phyloP scores from a whole-genome alignment of 2,888 invertebrate species.

The Parnassius apollo region DNA sequence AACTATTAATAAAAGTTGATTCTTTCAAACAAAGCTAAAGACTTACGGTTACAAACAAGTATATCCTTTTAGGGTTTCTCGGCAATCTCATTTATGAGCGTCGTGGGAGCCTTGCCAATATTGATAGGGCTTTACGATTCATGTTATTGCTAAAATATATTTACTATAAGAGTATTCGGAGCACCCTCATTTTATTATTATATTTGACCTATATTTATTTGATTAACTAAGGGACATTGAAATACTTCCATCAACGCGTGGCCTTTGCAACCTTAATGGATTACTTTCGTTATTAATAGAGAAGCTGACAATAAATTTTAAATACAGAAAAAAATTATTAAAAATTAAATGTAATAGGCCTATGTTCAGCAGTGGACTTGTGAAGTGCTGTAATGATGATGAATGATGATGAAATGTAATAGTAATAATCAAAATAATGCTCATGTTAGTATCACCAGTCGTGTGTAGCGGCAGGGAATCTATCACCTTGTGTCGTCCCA shows the following conservation, averaged over 20 bases:
- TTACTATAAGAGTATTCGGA: constrained; percentile 24
- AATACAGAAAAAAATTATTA: no score
- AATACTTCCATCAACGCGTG: neutral
- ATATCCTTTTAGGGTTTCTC: constrained; percentile 32
- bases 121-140: constrained; percentile 24
- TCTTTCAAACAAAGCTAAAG: constrained; percentile 16
- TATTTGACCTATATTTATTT: constrained; percentile 24
- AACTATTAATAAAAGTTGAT: constrained; percentile 11
- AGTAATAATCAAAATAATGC: no score
- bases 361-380: no score
- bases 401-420: no score
- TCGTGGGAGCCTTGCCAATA: constrained; percentile 24
- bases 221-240: constrained; percentile 17
- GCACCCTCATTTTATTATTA: constrained; percentile 20
- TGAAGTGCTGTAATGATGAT: no score
- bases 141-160: constrained; percentile 25
- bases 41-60: constrained; percentile 17
- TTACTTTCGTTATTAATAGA: neutral
- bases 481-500: no score
- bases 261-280: constrained; percentile 1
- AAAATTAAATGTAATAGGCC: no score
- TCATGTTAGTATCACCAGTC: no score
- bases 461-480: no score
- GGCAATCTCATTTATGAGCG: constrained; percentile 23
- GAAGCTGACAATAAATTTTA: neutral